These are phyloP conservation scores for Coelogynopora nodosa DNA, from an alignment of 2,888 invertebrate genomes.

Conservation along the genomic window DNA sequence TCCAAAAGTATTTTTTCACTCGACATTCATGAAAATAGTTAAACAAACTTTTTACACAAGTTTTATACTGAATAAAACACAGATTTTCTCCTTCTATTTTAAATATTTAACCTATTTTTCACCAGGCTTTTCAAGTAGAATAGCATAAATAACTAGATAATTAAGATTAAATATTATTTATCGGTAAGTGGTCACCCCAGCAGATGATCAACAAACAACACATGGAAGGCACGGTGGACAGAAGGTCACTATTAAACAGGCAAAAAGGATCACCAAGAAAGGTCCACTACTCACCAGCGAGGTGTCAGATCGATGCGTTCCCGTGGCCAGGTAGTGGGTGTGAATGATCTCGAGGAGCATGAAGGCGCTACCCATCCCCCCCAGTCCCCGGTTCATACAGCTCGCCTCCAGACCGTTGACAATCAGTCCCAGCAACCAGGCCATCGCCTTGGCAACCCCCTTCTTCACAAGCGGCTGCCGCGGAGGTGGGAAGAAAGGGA, in stretches of 20 bases:
- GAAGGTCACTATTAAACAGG: neutral
- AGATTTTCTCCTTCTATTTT: too few species aligned
- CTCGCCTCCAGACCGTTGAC: conserved; percentile 85
- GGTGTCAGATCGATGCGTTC: conserved; percentile 43
- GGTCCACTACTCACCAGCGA: conserved; percentile 9
- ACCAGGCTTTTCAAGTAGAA: too few species aligned
- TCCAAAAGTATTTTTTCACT: too few species aligned
- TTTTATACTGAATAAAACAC: too few species aligned
- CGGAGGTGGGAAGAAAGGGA: conserved; percentile 2
- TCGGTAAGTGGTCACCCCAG: neutral
- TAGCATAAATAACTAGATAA: neutral
- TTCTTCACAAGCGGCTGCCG: conserved; percentile 69
- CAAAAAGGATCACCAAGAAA: neutral
- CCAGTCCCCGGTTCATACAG: conserved; percentile 84
- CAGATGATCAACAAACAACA: too few species aligned
- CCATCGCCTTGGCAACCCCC: conserved; percentile 90
- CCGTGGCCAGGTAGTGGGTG: conserved; percentile 78
- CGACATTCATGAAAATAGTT: too few species aligned
- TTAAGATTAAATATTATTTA: neutral
- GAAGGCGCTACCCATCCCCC: conserved; percentile 90
- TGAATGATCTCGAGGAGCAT: conserved; percentile 95
- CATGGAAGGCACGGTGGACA: too few species aligned
- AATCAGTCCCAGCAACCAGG: conserved; percentile 82
- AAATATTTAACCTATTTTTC: too few species aligned
- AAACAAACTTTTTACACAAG: too few species aligned